Evolutionary conservation across 2,113 vertebrate species (phyloP), one percentile per base, ranked within the genome.

Genomic region (Anoplopoma fimbria): DNA sequence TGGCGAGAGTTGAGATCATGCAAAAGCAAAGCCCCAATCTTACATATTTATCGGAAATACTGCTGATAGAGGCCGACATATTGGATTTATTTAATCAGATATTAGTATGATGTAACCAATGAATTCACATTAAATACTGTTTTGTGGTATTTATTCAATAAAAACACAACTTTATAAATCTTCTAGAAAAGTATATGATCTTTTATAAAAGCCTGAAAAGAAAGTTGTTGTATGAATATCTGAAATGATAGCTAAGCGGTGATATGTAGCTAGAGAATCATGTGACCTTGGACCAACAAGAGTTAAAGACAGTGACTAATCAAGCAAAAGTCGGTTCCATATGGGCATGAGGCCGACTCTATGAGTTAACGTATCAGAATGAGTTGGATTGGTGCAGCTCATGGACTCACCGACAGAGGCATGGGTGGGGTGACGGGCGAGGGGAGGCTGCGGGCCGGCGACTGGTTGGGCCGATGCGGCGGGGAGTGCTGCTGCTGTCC

Each of bases 361-460:
- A 5, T 1, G 29, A 49, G 13, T n/a, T n/a, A 17, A 17, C 2
- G 2, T 31, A 17, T 42, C 13, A 51, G 5, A 60, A 38, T 34
- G 3, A 31, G 10, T 29, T 33, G 9, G 9, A 17, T 19, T 3
- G 4, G 40, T 13, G 61, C n/a, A 69, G 67, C 13, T 69, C 13
- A n/a, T 25, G 29, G 31, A 89, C 94, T 74, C 95, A 99, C 98
- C 95, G 98, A 95, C 77, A 99, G 89, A 40, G 98, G 96, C 85
- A 97, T 97, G 91, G 97, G 96, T 1, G 98, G 96, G 34, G 98
- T 97, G 88, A 98, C 97, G 4, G 97, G 97, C 21, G 97, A 97
- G 1, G 97, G 96, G 80, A 99, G 96, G 92, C 97, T 96, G 62
- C 96, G 97, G 33, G 95, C 96, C 7, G 97, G 98, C 51, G 98